phyloP scores from a whole-genome alignment of 2,888 invertebrate genomes.

The Pollenia angustigena region DNA sequence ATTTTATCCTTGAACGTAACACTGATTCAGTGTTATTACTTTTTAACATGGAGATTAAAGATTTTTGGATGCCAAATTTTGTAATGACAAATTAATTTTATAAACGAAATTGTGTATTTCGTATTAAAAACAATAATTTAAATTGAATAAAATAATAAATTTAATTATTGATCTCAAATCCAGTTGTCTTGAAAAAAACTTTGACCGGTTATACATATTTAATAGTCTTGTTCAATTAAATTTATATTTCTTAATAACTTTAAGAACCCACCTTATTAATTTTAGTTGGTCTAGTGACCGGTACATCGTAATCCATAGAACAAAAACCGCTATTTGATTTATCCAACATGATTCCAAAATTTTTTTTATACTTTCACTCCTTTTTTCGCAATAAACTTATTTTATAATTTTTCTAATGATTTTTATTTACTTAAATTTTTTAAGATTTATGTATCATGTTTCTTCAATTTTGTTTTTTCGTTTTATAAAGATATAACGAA shows the following conservation, averaged over 20 bases:
- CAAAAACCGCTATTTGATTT: slow-evolving; percentile 78
- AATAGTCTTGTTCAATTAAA: not conserved
- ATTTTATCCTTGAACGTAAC: too few relatives aligned
- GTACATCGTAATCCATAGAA: slow-evolving; percentile 82
- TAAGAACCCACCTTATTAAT: slow-evolving; percentile 79
- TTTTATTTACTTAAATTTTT: slow-evolving; percentile 37
- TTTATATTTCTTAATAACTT: not conserved
- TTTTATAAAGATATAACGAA: slow-evolving; percentile 20
- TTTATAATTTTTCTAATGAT: slow-evolving; percentile 2
- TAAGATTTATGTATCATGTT: slow-evolving; percentile 52
- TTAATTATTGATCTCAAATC: too few relatives aligned
- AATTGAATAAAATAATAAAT: too few relatives aligned
- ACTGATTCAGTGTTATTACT: too few relatives aligned
- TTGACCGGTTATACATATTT: not conserved
- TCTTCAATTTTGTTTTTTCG: slow-evolving; percentile 41
- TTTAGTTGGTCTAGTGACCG: slow-evolving; percentile 80
- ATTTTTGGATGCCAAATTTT: too few relatives aligned
- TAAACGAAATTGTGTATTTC: too few relatives aligned
- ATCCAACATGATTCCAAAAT: slow-evolving; percentile 79
- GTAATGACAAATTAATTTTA: too few relatives aligned
- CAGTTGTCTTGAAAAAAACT: not conserved
- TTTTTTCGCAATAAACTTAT: slow-evolving; percentile 4
- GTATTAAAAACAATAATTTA: too few relatives aligned
- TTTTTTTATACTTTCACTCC: not conserved
- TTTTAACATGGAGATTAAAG: too few relatives aligned